phyloP scores from a whole-genome alignment of 2,113 vertebrate species.

The Charina bottae region DNA sequence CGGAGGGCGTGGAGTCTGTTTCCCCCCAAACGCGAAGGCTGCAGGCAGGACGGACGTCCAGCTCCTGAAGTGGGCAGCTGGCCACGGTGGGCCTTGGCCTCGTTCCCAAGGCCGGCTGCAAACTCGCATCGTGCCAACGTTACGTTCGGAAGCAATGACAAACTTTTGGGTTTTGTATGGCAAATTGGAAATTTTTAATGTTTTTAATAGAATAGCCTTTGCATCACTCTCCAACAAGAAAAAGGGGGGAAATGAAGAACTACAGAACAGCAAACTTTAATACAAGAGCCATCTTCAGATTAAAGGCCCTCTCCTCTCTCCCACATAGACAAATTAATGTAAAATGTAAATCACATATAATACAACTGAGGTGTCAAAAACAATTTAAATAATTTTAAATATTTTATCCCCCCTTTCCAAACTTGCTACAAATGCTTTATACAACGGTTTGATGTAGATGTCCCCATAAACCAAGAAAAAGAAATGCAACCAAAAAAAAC shows the following conservation, averaged over 20 bases:
- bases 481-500: slow-evolving; percentile 79
- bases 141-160: slow-evolving; percentile 73
- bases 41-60: background rate
- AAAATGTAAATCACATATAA: slow-evolving; percentile 85
- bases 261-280: slow-evolving; percentile 78
- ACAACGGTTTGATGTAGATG: slow-evolving; percentile 80
- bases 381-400: slow-evolving; percentile 98
- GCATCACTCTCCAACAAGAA: slow-evolving; percentile 81
- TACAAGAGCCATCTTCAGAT: slow-evolving; percentile 83
- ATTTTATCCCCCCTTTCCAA: slow-evolving; percentile 82
- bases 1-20: background rate
- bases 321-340: slow-evolving; percentile 70
- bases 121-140: background rate
- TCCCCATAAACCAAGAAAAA: slow-evolving; percentile 79
- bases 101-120: background rate
- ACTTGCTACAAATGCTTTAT: slow-evolving; percentile 91
- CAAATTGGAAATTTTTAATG: slow-evolving; percentile 88
- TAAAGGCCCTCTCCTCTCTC: slow-evolving; percentile 76
- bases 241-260: slow-evolving; percentile 14
- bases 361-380: slow-evolving; percentile 85
- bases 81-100: background rate
- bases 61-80: background rate
- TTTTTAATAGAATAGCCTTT: slow-evolving; percentile 88
- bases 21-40: background rate
- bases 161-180: slow-evolving; percentile 63